Conservation (phyloP, 2,797 vertebrate species). For the Sebastes glaucus region DNA sequence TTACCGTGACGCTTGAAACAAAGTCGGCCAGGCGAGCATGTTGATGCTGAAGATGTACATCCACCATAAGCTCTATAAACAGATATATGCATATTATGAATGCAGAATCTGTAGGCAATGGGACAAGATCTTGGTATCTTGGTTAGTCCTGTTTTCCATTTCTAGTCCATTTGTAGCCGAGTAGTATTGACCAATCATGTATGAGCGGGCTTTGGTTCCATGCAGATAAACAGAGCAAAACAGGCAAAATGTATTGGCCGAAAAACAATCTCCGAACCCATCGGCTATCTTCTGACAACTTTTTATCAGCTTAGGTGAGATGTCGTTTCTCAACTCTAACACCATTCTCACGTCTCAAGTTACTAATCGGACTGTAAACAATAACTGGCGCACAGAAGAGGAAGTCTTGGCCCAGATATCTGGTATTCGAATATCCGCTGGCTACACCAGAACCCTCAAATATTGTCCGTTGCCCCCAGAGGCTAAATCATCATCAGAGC, state of each 20-base stretch:
- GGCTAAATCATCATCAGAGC: no score
- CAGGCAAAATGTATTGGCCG: not conserved
- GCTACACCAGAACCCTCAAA: no score
- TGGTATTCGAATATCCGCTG: no score
- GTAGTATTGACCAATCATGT: not conserved
- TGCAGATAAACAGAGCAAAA: not conserved
- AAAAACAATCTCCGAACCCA: not conserved
- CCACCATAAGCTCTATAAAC: not conserved
- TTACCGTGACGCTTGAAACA: slow-evolving; percentile 30
- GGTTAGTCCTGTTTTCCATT: not conserved
- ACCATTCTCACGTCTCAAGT: no score
- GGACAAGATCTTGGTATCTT: not conserved
- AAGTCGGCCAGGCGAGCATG: slow-evolving; percentile 8
- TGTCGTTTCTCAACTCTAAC: no score
- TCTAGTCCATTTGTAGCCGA: not conserved
- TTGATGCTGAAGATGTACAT: slow-evolving; percentile 9
- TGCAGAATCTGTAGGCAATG: not conserved
- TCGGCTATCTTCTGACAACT: not conserved
- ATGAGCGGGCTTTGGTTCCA: not conserved
- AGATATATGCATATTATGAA: not conserved
- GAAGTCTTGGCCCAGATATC: no score
- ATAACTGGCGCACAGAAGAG: no score
- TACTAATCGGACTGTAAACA: no score
- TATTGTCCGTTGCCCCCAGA: no score
- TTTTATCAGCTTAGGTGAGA: not conserved